Evolutionary conservation across 2,888 invertebrate genomes (phyloP).

Genomic region (Invenusta paracnida): DNA sequence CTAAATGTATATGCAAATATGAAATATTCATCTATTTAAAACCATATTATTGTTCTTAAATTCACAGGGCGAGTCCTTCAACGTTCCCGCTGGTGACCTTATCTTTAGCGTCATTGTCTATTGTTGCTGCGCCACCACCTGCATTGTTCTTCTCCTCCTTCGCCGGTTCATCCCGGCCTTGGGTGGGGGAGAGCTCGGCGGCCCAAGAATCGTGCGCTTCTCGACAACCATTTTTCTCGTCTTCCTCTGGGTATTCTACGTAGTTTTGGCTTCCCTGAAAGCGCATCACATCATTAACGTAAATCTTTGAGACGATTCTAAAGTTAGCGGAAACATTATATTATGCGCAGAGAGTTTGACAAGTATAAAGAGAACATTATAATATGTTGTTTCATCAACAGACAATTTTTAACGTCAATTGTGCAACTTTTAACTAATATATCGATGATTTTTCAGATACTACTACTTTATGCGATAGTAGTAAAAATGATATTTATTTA

Average conservation of each 20-base stretch:
- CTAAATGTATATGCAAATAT: no score
- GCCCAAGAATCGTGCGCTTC: conserved; percentile 60
- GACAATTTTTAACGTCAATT: no score
- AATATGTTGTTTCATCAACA: no score
- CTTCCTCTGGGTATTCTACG: conserved; percentile 52
- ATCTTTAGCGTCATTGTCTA: conserved; percentile 63
- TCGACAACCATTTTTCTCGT: conserved; percentile 57
- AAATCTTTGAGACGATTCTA: neutral
- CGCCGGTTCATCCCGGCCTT: conserved; percentile 62
- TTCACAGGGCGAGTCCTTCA: conserved; percentile 54
- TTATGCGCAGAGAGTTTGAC: no score
- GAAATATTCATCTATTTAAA: no score
- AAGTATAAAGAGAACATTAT: no score
- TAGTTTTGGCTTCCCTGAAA: conserved; percentile 46
- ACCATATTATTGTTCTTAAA: no score
- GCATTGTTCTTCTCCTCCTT: conserved; percentile 61
- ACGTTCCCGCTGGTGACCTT: conserved; percentile 52
- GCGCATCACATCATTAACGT: conserved; percentile 44
- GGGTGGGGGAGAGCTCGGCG: conserved; percentile 65
- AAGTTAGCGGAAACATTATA: no score
- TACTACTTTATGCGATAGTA: no score
- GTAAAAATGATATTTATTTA: no score
- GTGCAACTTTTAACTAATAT: no score
- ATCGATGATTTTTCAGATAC: no score
- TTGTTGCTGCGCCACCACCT: conserved; percentile 59